Conservation (phyloP, 2,113 vertebrate genomes). For the Polypterus senegalus region DNA sequence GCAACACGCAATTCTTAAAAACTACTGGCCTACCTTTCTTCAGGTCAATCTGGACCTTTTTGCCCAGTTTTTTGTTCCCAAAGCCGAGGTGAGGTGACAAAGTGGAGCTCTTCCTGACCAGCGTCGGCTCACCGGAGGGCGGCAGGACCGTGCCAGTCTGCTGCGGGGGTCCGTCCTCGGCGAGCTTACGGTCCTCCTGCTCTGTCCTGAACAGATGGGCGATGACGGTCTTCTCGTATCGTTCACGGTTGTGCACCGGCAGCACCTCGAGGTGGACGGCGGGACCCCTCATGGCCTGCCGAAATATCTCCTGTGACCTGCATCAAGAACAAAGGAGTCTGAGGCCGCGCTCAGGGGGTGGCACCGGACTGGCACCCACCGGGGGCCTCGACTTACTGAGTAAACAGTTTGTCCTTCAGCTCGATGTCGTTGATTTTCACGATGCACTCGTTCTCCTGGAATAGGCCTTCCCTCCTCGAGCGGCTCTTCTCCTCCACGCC, state of each 20-base stretch:
- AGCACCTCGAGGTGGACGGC: slow-evolving; percentile 66
- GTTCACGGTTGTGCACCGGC: slow-evolving; percentile 62
- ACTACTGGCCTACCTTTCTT: slow-evolving; percentile 69
- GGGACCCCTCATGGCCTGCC: slow-evolving; percentile 76
- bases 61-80: slow-evolving; percentile 68
- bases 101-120: slow-evolving; percentile 50
- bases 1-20: neutral
- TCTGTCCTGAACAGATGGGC: slow-evolving; percentile 53
- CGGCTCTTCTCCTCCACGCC: slow-evolving; percentile 84
- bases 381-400: slow-evolving; percentile 64
- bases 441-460: slow-evolving; percentile 85
- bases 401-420: slow-evolving; percentile 82
- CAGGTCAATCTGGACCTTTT: slow-evolving; percentile 80
- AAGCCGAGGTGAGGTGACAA: slow-evolving; percentile 61
- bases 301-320: slow-evolving; percentile 88
- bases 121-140: slow-evolving; percentile 42
- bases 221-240: slow-evolving; percentile 76
- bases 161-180: slow-evolving; percentile 22
- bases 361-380: slow-evolving; percentile 3
- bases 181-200: slow-evolving; percentile 46
- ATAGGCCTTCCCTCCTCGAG: slow-evolving; percentile 70
- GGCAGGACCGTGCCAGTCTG: slow-evolving; percentile 20
- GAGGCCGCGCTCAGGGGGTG: slow-evolving; percentile 2
- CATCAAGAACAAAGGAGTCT: slow-evolving; percentile 16
- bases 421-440: slow-evolving; percentile 79